Evolutionary conservation across 92 coral and sea anemone species (phyloP).

Genomic region (Porites cylindrica): DNA sequence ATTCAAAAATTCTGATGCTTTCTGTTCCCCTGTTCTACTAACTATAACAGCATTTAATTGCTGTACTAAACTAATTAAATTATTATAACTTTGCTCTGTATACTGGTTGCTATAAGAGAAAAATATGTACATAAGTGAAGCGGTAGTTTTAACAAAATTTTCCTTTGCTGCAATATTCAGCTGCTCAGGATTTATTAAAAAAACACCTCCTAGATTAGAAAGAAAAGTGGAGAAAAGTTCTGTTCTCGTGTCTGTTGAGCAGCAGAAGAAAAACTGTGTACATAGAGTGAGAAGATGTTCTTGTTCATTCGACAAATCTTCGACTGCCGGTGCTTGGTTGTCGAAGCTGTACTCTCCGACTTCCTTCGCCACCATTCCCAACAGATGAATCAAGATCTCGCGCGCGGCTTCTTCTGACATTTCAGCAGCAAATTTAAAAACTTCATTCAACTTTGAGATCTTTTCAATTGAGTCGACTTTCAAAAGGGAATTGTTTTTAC

Average conservation of each 20-base stretch:
- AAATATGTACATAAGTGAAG: background rate
- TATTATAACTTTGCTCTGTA: background rate
- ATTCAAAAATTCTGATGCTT: too few species aligned
- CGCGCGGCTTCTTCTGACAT: constrained; percentile 9
- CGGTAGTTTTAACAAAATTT: background rate
- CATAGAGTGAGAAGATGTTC: background rate
- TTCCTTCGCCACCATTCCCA: background rate
- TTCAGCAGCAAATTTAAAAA: background rate
- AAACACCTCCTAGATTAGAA: background rate
- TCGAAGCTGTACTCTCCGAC: too few species aligned
- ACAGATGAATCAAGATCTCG: background rate
- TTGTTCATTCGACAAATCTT: too few species aligned
- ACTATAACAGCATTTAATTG: too few species aligned
- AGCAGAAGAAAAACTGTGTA: background rate
- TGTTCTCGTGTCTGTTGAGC: background rate
- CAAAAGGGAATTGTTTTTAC: background rate
- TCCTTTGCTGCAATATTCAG: constrained; percentile 5
- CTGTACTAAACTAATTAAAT: background rate
- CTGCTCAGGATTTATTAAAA: background rate
- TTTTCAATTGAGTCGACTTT: constrained; percentile 1
- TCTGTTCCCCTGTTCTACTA: too few species aligned
- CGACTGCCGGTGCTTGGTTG: too few species aligned
- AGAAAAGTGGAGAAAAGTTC: background rate
- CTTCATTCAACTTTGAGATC: background rate
- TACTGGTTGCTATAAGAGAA: background rate